phyloP scores from a whole-genome alignment of 2,888 invertebrate genomes.

The Sarcophaga variegata region DNA sequence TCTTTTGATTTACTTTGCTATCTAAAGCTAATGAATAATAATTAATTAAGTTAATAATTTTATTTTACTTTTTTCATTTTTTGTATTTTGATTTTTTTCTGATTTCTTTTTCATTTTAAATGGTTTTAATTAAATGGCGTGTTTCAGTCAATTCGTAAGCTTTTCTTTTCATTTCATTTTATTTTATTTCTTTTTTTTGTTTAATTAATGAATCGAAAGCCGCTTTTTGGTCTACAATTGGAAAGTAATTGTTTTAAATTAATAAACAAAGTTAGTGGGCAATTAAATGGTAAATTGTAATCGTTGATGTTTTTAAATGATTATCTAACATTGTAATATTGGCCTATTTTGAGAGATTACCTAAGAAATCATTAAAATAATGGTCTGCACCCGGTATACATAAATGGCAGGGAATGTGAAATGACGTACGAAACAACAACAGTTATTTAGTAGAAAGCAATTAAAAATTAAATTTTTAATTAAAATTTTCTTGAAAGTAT shows the following conservation, averaged over 20 bases:
- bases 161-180: too few species aligned
- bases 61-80: not conserved
- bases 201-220: not conserved
- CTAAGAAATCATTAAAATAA: too few species aligned
- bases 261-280: not conserved
- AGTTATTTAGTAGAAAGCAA: too few species aligned
- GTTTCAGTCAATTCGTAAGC: not conserved
- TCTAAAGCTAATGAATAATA: constrained; percentile 23
- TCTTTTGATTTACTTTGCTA: not conserved
- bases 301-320: not conserved
- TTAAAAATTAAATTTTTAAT: too few species aligned
- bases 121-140: constrained; percentile 35
- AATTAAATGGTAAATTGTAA: not conserved
- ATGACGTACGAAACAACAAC: too few species aligned
- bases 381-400: too few species aligned
- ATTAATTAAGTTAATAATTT: constrained; percentile 20
- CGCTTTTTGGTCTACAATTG: not conserved
- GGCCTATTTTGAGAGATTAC: too few species aligned
- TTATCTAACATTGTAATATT: too few species aligned
- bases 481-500: too few species aligned
- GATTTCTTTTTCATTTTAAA: not conserved
- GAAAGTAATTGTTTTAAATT: not conserved
- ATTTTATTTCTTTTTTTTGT: not conserved
- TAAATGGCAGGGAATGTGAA: too few species aligned
- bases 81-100: not conserved